These are phyloP conservation scores for Cephus cinctus DNA, from an alignment of 1,140 invertebrate genomes.

Conservation along the genomic window DNA sequence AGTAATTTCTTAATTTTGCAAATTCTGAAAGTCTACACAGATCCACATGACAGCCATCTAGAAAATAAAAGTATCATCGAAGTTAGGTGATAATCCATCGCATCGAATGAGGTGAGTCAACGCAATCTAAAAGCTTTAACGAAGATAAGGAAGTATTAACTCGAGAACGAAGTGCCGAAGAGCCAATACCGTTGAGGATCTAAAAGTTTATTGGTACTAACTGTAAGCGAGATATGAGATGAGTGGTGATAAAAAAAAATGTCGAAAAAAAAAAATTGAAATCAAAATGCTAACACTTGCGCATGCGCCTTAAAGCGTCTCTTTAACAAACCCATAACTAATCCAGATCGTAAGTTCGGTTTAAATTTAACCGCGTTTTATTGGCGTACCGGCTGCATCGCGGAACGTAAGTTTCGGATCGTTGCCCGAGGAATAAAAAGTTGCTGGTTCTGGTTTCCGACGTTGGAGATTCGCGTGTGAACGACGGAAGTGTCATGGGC, in stretches of 20 bases:
- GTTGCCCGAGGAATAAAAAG: background rate
- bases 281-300: too few relatives aligned
- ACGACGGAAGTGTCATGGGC: background rate
- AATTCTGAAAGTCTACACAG: too few relatives aligned
- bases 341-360: background rate
- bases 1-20: too few relatives aligned
- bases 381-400: background rate
- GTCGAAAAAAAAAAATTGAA: too few relatives aligned
- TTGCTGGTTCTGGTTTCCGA: background rate
- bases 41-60: too few relatives aligned
- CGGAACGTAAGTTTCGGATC: background rate
- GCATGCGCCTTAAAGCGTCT: background rate
- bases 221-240: background rate
- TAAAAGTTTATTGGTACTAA: background rate
- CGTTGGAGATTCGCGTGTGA: background rate
- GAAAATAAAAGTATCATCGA: too few relatives aligned
- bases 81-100: too few relatives aligned
- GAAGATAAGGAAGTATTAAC: background rate
- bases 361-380: slow-evolving; percentile 2
- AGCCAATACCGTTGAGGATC: slow-evolving; percentile 7
- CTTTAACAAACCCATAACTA: slow-evolving; percentile 5
- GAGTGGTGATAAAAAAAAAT: background rate
- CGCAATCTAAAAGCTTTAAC: too few relatives aligned
- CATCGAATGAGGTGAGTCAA: too few relatives aligned
- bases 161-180: background rate